These are phyloP conservation scores for Aleiodes leptofemur DNA, from an alignment of 2,888 invertebrate species.

Conservation along the genomic window DNA sequence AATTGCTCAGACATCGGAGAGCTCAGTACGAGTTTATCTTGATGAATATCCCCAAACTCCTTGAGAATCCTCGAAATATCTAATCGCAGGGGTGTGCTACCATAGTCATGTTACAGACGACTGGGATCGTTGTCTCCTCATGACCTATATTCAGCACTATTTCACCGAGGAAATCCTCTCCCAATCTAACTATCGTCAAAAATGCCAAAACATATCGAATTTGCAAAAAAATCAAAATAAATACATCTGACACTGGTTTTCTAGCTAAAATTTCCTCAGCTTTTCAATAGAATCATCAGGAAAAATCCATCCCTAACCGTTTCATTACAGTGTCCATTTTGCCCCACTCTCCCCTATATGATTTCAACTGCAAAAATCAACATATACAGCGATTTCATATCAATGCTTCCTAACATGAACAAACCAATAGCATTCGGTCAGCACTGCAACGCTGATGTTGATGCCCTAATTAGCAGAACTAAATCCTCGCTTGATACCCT, in stretches of 20 bases:
- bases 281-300: too few species aligned
- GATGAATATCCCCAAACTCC: slow-evolving; percentile 90
- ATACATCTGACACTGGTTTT: too few species aligned
- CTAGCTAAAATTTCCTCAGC: too few species aligned
- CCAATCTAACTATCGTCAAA: slow-evolving; percentile 82
- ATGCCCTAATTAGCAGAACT: slow-evolving; percentile 89
- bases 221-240: too few species aligned
- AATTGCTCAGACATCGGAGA: slow-evolving; percentile 83
- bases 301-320: too few species aligned
- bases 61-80: slow-evolving; percentile 92
- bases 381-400: slow-evolving; percentile 87
- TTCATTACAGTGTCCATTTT: too few species aligned
- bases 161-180: slow-evolving; percentile 84
- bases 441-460: slow-evolving; percentile 93
- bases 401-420: slow-evolving; percentile 86
- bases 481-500: slow-evolving; percentile 86
- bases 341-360: too few species aligned
- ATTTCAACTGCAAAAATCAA: too few species aligned
- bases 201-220: too few species aligned
- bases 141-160: slow-evolving; percentile 89
- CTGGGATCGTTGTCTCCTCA: slow-evolving; percentile 84
- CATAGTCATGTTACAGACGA: slow-evolving; percentile 90
- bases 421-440: slow-evolving; percentile 93
- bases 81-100: slow-evolving; percentile 92
- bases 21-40: slow-evolving; percentile 87